These are phyloP conservation scores for Parnassius smintheus DNA, from an alignment of 2,888 invertebrate species.

Conservation along the genomic window DNA sequence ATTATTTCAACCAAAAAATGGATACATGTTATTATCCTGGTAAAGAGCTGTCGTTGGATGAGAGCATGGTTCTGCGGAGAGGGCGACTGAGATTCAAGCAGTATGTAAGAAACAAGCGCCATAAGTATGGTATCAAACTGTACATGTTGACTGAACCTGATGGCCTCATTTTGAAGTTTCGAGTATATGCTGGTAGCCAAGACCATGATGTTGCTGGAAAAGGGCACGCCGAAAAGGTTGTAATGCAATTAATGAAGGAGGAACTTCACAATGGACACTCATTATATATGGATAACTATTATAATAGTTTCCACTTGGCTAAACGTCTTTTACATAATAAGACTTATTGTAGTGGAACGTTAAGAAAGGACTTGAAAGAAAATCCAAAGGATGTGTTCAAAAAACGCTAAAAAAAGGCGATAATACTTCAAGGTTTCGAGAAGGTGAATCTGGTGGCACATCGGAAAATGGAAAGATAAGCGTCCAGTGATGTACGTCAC, in stretches of 20 bases:
- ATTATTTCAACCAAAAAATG: neutral
- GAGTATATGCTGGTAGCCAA: neutral
- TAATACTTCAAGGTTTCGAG: neutral
- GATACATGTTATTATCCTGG: neutral
- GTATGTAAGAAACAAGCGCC: neutral
- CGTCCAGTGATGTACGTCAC: no score
- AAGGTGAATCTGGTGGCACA: neutral
- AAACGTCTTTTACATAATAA: no score
- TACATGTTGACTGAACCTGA: neutral
- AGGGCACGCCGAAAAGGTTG: neutral
- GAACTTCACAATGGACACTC: neutral
- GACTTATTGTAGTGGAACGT: no score
- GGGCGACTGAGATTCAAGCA: neutral
- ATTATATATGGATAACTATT: no score
- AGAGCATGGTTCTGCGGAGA: neutral
- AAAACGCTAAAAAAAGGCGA: neutral
- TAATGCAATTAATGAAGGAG: neutral
- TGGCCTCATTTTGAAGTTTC: neutral
- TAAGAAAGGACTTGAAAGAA: no score
- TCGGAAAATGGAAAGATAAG: slow-evolving; percentile 6
- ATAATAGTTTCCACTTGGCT: no score
- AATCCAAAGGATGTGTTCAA: neutral
- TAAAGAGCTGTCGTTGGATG: neutral
- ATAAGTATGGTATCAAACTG: slow-evolving; percentile 1
- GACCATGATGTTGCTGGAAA: neutral